Conservation (phyloP, 1,140 invertebrate genomes). For the Atta texana region DNA sequence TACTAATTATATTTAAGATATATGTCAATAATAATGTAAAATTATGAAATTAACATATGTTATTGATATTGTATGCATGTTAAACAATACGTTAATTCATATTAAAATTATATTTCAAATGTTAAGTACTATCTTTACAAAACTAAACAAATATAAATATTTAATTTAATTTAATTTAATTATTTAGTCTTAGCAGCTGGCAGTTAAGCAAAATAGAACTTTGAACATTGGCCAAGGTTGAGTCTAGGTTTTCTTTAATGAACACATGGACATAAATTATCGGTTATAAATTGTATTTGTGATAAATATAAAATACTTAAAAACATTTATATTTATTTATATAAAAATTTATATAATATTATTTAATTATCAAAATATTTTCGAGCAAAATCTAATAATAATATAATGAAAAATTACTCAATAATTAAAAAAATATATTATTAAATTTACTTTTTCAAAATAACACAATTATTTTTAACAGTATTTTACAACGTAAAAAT, state of each 20-base stretch:
- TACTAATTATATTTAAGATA: constrained; percentile 9
- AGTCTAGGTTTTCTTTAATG: too few relatives aligned
- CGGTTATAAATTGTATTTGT: too few relatives aligned
- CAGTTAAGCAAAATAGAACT: constrained; percentile 18
- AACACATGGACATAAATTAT: too few relatives aligned
- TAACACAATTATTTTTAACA: background rate
- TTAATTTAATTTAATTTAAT: background rate
- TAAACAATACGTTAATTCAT: background rate
- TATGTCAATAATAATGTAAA: background rate
- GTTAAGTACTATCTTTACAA: background rate
- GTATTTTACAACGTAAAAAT: too few relatives aligned
- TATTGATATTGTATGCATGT: background rate
- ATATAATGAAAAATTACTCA: background rate
- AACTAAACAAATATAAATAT: background rate
- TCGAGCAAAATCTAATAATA: background rate
- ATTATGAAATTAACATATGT: background rate
- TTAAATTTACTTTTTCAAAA: background rate
- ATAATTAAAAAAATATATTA: background rate
- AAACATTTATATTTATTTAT: too few relatives aligned
- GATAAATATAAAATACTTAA: too few relatives aligned
- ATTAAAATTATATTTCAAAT: background rate
- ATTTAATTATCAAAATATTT: background rate
- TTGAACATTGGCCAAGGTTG: background rate
- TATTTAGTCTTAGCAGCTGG: background rate
- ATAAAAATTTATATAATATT: background rate